A percentile compares a stretch with the other conserved stretches of the same genome.
These are phyloP conservation scores for Pangasius macronema DNA, from an alignment of 2,797 vertebrate species.

Conservation along the genomic window DNA sequence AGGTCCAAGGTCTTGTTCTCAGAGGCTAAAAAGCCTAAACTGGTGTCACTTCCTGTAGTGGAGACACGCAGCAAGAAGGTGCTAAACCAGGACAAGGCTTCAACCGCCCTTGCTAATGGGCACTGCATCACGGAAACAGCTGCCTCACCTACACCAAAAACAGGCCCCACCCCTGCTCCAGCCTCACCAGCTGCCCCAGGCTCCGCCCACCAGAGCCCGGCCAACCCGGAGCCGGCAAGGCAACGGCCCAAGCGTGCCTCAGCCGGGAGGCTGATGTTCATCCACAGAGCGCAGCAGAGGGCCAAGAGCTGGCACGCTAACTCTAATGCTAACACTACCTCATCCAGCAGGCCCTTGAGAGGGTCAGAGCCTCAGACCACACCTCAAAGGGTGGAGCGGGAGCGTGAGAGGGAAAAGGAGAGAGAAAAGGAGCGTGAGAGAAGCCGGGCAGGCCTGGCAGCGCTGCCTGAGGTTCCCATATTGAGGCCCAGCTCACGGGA, in stretches of 20 bases:
- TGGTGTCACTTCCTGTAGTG: conserved; percentile 68
- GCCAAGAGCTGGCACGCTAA: conserved; percentile 72
- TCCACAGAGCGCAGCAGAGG: conserved; percentile 92
- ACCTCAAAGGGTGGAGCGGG: conserved; percentile 63
- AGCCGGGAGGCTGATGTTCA: conserved; percentile 87
- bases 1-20: conserved; percentile 81
- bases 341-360: conserved; percentile 83
- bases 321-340: conserved; percentile 83
- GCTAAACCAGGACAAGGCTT: conserved; percentile 73
- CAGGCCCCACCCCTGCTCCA: conserved; percentile 55
- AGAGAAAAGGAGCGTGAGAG: conserved; percentile 78
- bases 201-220: conserved; percentile 55
- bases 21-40: conserved; percentile 89
- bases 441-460: conserved; percentile 83
- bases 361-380: conserved; percentile 71
- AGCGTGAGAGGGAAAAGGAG: conserved; percentile 73
- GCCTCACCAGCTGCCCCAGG: conserved; percentile 57
- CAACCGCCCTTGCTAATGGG: conserved; percentile 79
- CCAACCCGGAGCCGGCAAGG: conserved; percentile 81
- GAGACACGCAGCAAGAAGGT: conserved; percentile 88
- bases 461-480: conserved; percentile 86
- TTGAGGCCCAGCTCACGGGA: conserved; percentile 88
- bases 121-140: conserved; percentile 82
- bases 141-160: conserved; percentile 66
- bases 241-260: conserved; percentile 91